These are phyloP conservation scores for Indicator maculatus DNA, from an alignment of 2,113 vertebrate species.

Conservation along the genomic window DNA sequence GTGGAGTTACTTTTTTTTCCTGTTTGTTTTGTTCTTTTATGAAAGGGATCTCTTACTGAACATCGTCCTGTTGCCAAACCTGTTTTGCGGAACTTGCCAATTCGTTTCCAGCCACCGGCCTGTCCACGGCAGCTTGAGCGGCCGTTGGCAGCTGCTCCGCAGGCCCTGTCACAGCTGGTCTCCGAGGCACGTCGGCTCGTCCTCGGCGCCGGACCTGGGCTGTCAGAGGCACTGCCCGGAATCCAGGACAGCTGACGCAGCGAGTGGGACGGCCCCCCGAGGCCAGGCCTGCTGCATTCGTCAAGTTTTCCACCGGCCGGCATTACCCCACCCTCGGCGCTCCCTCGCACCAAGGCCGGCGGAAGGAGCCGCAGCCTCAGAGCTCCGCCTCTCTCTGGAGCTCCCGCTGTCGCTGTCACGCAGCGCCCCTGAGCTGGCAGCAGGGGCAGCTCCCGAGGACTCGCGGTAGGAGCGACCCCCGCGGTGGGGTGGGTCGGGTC, in stretches of 20 bases:
- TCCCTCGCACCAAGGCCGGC: neutral
- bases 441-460: neutral
- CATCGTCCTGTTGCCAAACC: neutral
- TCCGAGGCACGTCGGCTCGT: no score
- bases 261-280: no score
- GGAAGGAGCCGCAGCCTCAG: neutral
- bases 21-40: neutral
- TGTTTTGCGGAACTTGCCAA: accelerated
- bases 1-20: neutral
- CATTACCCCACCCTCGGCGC: neutral
- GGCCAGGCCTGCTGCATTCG: no score
- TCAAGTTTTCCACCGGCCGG: neutral
- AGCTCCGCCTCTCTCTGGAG: neutral
- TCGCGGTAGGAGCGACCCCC: neutral
- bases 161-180: accelerated
- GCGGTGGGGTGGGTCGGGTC: no score
- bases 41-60: accelerated
- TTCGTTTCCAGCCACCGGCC: neutral
- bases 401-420: neutral
- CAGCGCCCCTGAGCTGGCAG: neutral
- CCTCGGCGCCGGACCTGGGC: neutral
- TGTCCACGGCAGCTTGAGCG: no score
- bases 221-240: no score
- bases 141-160: neutral
- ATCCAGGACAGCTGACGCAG: neutral